These are phyloP conservation scores for Montipora sp. DNA, from an alignment of 64 coral and sea anemone genomes.

Conservation along the genomic window DNA sequence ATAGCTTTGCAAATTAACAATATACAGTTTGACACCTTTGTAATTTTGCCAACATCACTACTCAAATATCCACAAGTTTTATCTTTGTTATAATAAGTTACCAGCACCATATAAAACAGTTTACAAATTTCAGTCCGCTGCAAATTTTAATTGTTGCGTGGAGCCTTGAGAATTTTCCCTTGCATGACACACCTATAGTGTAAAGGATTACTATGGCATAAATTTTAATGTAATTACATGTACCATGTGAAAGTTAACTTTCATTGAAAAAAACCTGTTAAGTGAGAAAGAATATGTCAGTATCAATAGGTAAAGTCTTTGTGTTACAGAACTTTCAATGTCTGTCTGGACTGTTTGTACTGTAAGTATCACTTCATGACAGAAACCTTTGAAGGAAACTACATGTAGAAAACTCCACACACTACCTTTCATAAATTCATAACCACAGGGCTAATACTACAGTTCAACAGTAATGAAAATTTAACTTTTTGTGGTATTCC, in stretches of 20 bases:
- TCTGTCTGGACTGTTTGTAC: neutral
- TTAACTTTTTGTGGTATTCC: constrained; percentile 58
- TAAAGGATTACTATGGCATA: constrained; percentile 31
- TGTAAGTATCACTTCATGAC: neutral
- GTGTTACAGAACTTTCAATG: neutral
- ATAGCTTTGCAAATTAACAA: constrained; percentile 19
- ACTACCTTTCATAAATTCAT: constrained; percentile 16
- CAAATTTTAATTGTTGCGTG: neutral
- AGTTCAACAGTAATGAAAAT: constrained; percentile 41
- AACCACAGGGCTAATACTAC: constrained; percentile 18
- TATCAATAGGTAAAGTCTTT: neutral
- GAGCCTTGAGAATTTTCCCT: neutral
- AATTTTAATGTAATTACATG: constrained; percentile 30
- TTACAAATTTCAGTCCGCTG: neutral
- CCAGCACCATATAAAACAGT: neutral
- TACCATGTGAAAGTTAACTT: constrained; percentile 13
- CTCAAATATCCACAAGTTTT: neutral
- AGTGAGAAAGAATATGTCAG: neutral
- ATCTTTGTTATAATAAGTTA: neutral
- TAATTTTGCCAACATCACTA: neutral
- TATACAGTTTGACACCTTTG: neutral
- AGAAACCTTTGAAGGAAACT: neutral
- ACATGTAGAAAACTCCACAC: neutral
- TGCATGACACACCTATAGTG: constrained; percentile 31
- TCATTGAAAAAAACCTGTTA: constrained; percentile 8